Base-by-base conservation (phyloP, 2,113 vertebrate species). In the Cyprinodon tularosa region DNA sequence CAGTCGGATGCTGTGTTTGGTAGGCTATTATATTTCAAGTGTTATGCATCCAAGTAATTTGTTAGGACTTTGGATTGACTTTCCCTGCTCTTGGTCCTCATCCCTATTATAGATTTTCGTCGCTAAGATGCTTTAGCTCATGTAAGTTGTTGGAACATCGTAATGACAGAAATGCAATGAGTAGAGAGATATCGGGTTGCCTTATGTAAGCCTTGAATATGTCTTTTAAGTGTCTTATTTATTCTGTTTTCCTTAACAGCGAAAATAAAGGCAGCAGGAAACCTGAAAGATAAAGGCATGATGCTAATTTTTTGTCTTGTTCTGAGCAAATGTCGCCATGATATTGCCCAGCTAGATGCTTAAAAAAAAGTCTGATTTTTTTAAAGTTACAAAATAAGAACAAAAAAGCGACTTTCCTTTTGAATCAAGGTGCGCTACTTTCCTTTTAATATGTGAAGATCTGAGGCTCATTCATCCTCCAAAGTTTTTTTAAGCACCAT, bases 221-320 rank as follows among this genome's bases (percentile, higher is more conserved):
- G 36, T 36, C 11, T 0, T 50, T 39, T 65, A 37, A 64, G 59
- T 60, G 62, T 47, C 12, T 50, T 1, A 44, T 12, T 29, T 65
- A 29, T 60, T 20, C n/a, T 13, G 74, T 3, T 0, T n/a, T 65
- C 64, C 36, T 44, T 57, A n/a, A 72, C 48, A 42, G 48, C 50
- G 38, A 36, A 38, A 72, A 53, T 72, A 59, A 1, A 50, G 62
- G 48, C 78, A 84, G 78, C 73, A 78, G 71, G 80, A 63, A 80
- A 81, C 76, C 75, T 87, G 86, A 83, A 87, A 61, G 48, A 62
- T 72, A 7, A 72, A 86, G 69, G 85, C 82, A 82, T 71, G 72
- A 82, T 80, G 78, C 61, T 74, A 62, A 47, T 69, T 75, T 69
- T 10, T 8, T 62, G 76, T 82, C 69, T 42, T 40, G 59, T 72